These are phyloP conservation scores for Dyspetes luteomarginatus DNA, from an alignment of 2,888 invertebrate genomes.

Conservation along the genomic window DNA sequence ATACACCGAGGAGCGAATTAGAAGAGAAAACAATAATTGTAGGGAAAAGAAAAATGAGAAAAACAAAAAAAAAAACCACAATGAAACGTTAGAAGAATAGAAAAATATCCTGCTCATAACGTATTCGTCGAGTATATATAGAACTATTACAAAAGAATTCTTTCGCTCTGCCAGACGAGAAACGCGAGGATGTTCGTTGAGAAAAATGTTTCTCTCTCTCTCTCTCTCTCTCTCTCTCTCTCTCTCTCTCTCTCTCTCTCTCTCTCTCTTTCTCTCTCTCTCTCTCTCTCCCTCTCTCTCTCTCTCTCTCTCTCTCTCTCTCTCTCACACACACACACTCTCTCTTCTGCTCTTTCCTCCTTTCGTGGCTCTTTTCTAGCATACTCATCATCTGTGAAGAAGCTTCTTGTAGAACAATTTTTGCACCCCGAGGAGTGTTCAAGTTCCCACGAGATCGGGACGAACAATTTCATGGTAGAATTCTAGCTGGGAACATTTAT, in stretches of 20 bases:
- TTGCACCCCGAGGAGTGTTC: neutral
- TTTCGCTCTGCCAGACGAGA: conserved; percentile 8
- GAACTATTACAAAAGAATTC: neutral
- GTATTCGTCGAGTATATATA: conserved; percentile 1
- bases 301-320: too few relatives aligned
- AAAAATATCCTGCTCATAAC: neutral
- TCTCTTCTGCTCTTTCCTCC: too few relatives aligned
- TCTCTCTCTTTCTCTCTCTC: too few relatives aligned
- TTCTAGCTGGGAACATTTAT: neutral
- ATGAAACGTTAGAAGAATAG: neutral
- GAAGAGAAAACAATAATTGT: neutral
- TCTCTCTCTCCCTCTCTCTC: too few relatives aligned
- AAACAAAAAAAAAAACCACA: neutral
- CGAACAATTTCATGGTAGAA: neutral
- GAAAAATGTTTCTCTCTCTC: neutral
- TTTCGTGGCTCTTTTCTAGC: neutral
- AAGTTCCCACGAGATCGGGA: conserved; percentile 13
- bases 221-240: too few relatives aligned
- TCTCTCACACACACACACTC: too few relatives aligned
- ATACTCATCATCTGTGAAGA: neutral
- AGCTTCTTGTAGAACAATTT: neutral
- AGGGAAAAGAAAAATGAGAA: neutral
- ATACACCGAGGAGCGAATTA: too few relatives aligned
- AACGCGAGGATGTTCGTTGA: neutral
- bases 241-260: too few relatives aligned